Conservation (phyloP, 2,113 vertebrate genomes). For the Danio rerio region GRCz12tu NC_133188.1:38912001-38912500, state of each 20-base stretch:
- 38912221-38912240: constrained; percentile 52
- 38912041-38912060: too few species aligned
- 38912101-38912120: too few species aligned
- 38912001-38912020: too few species aligned
- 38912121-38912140: background rate
- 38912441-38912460: constrained; percentile 72
- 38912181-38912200: background rate
- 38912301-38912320: constrained; percentile 58
- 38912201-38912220: background rate
- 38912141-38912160: background rate
- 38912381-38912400: constrained; percentile 63
- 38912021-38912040: too few species aligned
- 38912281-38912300: constrained; percentile 65
- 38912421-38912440: constrained; percentile 73
- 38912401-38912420: constrained; percentile 69
- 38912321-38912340: constrained; percentile 36
- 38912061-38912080: too few species aligned
- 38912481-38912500: constrained; percentile 58
- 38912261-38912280: constrained; percentile 66
- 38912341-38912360: constrained; percentile 27
- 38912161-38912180: too few species aligned
- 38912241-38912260: constrained; percentile 67
- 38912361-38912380: constrained; percentile 21
- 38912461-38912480: constrained; percentile 71
- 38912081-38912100: too few species aligned